phyloP scores from a whole-genome alignment of 2,888 invertebrate species.

The Cataglyphis rosenhaueri region DNA sequence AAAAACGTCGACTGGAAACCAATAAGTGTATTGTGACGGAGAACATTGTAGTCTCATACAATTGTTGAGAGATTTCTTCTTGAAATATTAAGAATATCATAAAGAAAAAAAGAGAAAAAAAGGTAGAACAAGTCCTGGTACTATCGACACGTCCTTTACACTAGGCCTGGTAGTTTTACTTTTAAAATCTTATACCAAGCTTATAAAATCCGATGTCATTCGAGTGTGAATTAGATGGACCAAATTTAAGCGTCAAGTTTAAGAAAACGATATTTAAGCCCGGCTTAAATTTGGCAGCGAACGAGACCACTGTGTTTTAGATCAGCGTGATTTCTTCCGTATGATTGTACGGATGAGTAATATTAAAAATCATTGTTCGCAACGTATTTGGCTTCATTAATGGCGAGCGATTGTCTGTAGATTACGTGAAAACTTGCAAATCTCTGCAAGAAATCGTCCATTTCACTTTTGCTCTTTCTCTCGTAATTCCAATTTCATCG shows the following conservation, averaged over 20 bases:
- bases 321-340: constrained; percentile 63
- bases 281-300: constrained; percentile 60
- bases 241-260: constrained; percentile 68
- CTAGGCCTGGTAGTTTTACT: constrained; percentile 69
- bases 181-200: constrained; percentile 68
- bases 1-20: constrained; percentile 22
- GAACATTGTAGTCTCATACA: constrained; percentile 61
- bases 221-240: constrained; percentile 69
- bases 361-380: constrained; percentile 61
- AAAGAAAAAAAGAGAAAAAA: constrained; percentile 56
- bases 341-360: constrained; percentile 63
- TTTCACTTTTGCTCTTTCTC: constrained; percentile 66
- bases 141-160: constrained; percentile 61
- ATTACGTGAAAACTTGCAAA: constrained; percentile 69
- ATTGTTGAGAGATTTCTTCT: constrained; percentile 66
- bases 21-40: constrained; percentile 32
- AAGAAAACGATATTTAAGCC: constrained; percentile 66
- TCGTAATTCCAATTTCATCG: constrained; percentile 67
- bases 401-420: constrained; percentile 71
- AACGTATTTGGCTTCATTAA: constrained; percentile 67
- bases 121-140: constrained; percentile 68
- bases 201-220: constrained; percentile 70
- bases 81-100: constrained; percentile 63
- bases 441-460: constrained; percentile 58
- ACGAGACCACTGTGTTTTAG: constrained; percentile 59